These are phyloP conservation scores for Montipora capricornis DNA, from an alignment of 64 coral and sea anemone species.

Conservation along the genomic window DNA sequence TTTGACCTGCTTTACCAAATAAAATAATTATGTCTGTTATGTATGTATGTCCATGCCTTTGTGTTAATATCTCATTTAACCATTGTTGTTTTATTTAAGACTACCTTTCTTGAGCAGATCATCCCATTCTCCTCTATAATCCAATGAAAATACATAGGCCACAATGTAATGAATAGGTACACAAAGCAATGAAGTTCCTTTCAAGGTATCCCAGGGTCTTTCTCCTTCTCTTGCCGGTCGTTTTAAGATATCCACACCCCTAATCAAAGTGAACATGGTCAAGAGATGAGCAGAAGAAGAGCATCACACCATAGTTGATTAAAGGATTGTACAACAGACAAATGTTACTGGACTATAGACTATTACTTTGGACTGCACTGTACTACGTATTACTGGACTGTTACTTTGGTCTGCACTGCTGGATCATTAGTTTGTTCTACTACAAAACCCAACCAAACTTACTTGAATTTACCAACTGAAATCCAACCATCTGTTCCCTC, in stretches of 20 bases:
- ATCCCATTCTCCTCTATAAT: conserved; percentile 72
- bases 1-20: too few species aligned
- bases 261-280: background rate
- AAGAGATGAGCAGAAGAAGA: background rate
- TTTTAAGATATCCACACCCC: conserved; percentile 85
- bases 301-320: background rate
- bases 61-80: too few species aligned
- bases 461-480: conserved; percentile 79
- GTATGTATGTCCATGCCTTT: too few species aligned
- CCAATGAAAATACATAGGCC: conserved; percentile 63
- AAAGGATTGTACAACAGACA: too few species aligned
- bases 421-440: too few species aligned
- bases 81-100: background rate
- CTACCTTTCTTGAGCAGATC: conserved; percentile 80
- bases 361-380: too few species aligned
- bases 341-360: too few species aligned
- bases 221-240: conserved; percentile 71
- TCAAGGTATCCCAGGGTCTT: conserved; percentile 77
- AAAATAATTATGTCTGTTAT: too few species aligned
- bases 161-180: conserved; percentile 80
- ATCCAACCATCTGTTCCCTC: conserved; percentile 76
- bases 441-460: background rate
- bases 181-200: conserved; percentile 63
- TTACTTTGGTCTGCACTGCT: too few species aligned
- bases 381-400: too few species aligned